A percentile compares a stretch with the other conserved stretches of the same genome.
phyloP scores from a whole-genome alignment of 2,113 vertebrate genomes.

The Pavo muticus region DNA sequence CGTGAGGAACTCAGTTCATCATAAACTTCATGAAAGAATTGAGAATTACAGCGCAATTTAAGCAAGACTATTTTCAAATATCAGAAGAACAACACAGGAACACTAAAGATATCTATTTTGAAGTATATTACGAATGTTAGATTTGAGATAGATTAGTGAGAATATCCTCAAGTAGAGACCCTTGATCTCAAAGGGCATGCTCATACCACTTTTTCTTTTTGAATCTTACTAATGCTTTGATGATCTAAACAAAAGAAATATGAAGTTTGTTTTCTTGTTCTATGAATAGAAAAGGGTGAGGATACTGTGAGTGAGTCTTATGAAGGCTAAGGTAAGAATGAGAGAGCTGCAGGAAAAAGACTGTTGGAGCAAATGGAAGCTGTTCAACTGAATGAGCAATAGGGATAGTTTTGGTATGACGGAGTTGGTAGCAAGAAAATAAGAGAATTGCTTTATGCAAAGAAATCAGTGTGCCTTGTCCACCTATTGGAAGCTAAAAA shows the following conservation, averaged over 20 bases:
- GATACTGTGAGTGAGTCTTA: background rate
- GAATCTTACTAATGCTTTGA: background rate
- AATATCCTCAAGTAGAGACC: background rate
- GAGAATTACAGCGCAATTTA: background rate
- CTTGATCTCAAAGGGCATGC: background rate
- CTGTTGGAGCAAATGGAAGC: background rate
- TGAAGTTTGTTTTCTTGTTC: background rate
- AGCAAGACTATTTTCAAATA: background rate
- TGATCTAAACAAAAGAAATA: background rate
- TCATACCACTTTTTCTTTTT: background rate
- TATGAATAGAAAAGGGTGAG: background rate
- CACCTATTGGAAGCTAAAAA: background rate
- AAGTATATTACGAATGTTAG: background rate
- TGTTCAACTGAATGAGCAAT: background rate
- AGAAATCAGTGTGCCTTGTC: background rate
- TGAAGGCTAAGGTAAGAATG: background rate
- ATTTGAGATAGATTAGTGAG: background rate
- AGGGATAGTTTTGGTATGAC: accelerated
- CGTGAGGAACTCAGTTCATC: background rate
- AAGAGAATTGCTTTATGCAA: background rate
- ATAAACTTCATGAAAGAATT: background rate
- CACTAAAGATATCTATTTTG: background rate
- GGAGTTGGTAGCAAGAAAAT: background rate
- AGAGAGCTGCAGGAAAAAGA: background rate
- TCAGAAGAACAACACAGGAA: accelerated